Conservation (phyloP, 1,140 invertebrate genomes). For the Dendroctonus ponderosae region DNA sequence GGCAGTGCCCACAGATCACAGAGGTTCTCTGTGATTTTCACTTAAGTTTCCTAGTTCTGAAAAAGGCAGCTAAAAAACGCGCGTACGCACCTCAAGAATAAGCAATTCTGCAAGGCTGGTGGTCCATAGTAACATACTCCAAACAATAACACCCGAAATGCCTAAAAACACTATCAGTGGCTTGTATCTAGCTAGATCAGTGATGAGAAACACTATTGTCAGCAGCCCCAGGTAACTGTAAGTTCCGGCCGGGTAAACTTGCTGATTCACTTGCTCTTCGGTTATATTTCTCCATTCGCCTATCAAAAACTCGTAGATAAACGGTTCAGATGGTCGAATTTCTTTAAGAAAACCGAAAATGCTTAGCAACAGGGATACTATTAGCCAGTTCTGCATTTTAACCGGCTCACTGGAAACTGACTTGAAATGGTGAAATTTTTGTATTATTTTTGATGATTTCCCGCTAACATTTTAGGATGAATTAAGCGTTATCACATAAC, state of each 20-base stretch:
- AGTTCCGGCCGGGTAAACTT: conserved; percentile 76
- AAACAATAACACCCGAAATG: conserved; percentile 66
- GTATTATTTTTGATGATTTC: too few relatives aligned
- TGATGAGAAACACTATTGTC: conserved; percentile 74
- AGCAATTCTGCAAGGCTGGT: conserved; percentile 62
- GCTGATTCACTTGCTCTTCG: conserved; percentile 61
- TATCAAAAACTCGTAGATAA: conserved; percentile 70
- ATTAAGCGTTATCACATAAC: too few relatives aligned
- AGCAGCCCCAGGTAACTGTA: conserved; percentile 71
- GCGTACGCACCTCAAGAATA: conserved; percentile 50
- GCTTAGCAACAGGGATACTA: conserved; percentile 66
- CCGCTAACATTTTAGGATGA: too few relatives aligned
- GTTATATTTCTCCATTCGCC: conserved; percentile 69
- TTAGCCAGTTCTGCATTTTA: conserved; percentile 59
- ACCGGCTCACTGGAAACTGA: too few relatives aligned
- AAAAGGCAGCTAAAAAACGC: too few relatives aligned
- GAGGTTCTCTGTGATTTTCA: too few relatives aligned
- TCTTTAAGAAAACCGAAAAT: conserved; percentile 78
- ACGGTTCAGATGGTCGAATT: conserved; percentile 76
- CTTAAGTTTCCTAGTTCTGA: neutral
- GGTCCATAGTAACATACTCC: conserved; percentile 72
- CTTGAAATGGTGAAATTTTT: too few relatives aligned
- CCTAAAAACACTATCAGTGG: conserved; percentile 78
- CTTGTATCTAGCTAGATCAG: conserved; percentile 81
- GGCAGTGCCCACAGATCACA: too few relatives aligned